phyloP scores from a whole-genome alignment of 2,888 invertebrate genomes.

The Cephus sareptanus region DNA sequence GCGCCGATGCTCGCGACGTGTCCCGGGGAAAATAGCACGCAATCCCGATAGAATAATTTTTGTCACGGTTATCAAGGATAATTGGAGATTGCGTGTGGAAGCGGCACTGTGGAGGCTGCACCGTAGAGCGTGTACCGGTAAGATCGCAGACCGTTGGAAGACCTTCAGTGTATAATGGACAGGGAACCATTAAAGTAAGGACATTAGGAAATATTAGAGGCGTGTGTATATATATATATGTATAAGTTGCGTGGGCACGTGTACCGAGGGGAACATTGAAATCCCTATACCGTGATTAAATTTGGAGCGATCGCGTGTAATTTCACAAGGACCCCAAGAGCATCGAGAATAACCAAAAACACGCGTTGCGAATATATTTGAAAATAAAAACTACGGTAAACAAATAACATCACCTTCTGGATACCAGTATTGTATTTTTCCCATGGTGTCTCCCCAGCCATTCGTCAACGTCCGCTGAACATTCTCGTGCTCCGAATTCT shows the following conservation, averaged over 20 bases:
- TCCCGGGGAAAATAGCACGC: background rate
- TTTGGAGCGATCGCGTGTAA: background rate
- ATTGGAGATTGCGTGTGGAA: background rate
- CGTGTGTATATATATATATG: no score
- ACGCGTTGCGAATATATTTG: background rate
- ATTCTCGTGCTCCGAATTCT: conserved; percentile 17
- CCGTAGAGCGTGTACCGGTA: background rate
- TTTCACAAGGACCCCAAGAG: background rate
- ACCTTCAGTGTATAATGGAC: background rate
- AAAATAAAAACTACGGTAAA: background rate
- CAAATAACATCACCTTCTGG: conserved; percentile 52
- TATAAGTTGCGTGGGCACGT: background rate
- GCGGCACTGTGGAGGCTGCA: background rate
- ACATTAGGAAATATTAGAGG: background rate
- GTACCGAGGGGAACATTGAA: background rate
- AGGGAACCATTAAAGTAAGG: background rate
- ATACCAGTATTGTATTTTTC: conserved; percentile 61
- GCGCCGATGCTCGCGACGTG: background rate
- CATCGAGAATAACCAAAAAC: background rate
- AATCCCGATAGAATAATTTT: background rate
- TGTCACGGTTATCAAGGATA: background rate
- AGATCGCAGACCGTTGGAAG: background rate
- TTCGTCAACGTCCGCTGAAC: conserved; percentile 31
- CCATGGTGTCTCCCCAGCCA: conserved; percentile 57
- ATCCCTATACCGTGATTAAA: background rate